Percentiles rank a stretch among this genome's conserved stretches.
Conservation (phyloP, 1,140 invertebrate species). For the Apis cerana region DNA sequence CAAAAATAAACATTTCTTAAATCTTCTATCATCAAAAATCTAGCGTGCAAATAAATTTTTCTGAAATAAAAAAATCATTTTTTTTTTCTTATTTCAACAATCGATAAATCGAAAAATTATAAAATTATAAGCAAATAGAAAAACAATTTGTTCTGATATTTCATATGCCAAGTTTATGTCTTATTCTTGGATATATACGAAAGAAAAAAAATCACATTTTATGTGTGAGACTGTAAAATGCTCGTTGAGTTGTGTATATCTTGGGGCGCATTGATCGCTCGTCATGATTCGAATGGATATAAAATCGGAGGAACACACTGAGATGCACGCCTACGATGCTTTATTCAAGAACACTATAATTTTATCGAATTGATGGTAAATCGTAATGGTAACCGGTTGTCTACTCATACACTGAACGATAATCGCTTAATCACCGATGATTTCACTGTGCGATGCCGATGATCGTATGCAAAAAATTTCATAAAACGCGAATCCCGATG, state of each 20-base stretch:
- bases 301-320: conserved; percentile 19
- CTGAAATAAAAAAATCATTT: too few species aligned
- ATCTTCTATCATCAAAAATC: too few species aligned
- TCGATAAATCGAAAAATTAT: neutral
- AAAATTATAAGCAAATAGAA: neutral
- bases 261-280: conserved; percentile 16
- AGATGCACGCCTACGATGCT: conserved; percentile 27
- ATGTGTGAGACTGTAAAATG: conserved; percentile 2
- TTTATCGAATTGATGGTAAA: conserved; percentile 15
- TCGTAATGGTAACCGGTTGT: neutral
- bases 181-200: neutral
- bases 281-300: conserved; percentile 18
- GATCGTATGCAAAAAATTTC: conserved; percentile 3
- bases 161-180: neutral
- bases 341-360: conserved; percentile 43
- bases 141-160: too few species aligned
- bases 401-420: neutral
- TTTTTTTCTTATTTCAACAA: too few species aligned
- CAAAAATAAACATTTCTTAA: too few species aligned
- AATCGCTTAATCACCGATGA: conserved; percentile 41
- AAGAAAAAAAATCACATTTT: neutral
- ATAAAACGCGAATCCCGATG: neutral
- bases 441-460: neutral
- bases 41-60: too few species aligned
- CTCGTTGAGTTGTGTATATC: neutral